Base-by-base conservation (phyloP, 2,888 invertebrate genomes). In the Sclerodermus sp. region DNA sequence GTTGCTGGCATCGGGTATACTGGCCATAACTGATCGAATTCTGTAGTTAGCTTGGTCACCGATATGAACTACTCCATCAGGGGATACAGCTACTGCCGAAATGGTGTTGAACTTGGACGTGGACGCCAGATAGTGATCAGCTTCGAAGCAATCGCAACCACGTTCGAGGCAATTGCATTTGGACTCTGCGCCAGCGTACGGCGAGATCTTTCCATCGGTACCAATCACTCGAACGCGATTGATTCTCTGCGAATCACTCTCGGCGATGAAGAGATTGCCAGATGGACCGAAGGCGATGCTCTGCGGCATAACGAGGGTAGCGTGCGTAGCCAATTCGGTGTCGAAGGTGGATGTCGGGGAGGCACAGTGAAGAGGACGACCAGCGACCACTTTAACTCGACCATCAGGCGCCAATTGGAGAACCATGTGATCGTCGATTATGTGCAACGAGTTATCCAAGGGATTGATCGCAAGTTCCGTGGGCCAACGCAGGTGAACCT, bases 401-500 rank as follows among this genome's bases (percentile, higher is more conserved):
- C 93, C 91, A 77, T 96, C 95, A 0, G 90, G 87, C 1, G 96
- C 95, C 80, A 96, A 83, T 72, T 95, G 91, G 12, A 96, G 82
- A 43, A 93, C 91, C 90, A 96, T 93, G 72, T 96, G 96, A 71
- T 95, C 94, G 70, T 98, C 98, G 44, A 98, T 92, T 62, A 99
- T 93, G 75, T 97, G 94, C 23, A 99, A 81, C 0, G 93, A 91
- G 76, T 96, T 94, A 74, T 97, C 96, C 46, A 96, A 80, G 0
- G 96, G 97, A 77, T 95, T 96, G 30, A 97, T 92, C 0, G 96
- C 88, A 13, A 98, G 80, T 73, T 95, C 94, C 0, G 96, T 97
- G 0, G 98, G 98, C 97, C 97, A 98, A 47, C 95, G 85, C 45
- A 97, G 81, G 71, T 93, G 93, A 46, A 96, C 94, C 79, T 94